Percentiles rank a stretch among this genome's conserved stretches.
Evolutionary conservation across 2,888 invertebrate species (phyloP).

Genomic region (Troglohyphantes excavatus): DNA sequence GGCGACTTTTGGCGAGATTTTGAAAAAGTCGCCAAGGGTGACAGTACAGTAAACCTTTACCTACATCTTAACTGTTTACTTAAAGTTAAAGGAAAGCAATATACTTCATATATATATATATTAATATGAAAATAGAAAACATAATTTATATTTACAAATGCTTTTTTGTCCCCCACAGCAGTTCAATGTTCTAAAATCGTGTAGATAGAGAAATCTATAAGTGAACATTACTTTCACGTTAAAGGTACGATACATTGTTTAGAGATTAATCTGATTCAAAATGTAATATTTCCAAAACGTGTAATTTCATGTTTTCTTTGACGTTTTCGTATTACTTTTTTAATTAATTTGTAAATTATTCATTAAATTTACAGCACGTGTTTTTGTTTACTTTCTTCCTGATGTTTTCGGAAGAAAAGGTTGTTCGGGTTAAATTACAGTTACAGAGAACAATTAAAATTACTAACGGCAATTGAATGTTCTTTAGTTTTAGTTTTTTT

Average conservation of each 20-base stretch:
- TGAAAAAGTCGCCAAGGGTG: too few species aligned
- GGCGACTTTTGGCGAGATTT: too few species aligned
- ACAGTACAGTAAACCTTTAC: too few species aligned
- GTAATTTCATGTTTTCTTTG: background rate
- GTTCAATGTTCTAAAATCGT: background rate
- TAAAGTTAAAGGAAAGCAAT: background rate
- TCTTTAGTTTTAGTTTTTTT: too few species aligned
- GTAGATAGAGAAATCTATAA: background rate
- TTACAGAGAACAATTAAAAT: too few species aligned
- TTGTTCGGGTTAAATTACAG: too few species aligned
- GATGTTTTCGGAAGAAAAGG: too few species aligned
- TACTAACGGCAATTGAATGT: too few species aligned
- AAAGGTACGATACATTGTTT: slow-evolving; percentile 6
- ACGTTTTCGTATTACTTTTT: background rate
- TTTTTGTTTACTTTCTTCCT: background rate
- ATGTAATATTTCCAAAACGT: background rate
- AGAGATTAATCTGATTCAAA: background rate
- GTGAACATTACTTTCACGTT: background rate
- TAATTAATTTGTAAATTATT: background rate
- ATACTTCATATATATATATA: background rate
- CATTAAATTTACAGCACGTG: background rate
- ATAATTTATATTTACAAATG: background rate
- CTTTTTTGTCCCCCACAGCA: background rate
- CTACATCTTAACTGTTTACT: background rate
- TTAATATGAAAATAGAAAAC: background rate